Base-by-base conservation (phyloP, 2,888 invertebrate species). In the Amblyjoppa proteus region DNA sequence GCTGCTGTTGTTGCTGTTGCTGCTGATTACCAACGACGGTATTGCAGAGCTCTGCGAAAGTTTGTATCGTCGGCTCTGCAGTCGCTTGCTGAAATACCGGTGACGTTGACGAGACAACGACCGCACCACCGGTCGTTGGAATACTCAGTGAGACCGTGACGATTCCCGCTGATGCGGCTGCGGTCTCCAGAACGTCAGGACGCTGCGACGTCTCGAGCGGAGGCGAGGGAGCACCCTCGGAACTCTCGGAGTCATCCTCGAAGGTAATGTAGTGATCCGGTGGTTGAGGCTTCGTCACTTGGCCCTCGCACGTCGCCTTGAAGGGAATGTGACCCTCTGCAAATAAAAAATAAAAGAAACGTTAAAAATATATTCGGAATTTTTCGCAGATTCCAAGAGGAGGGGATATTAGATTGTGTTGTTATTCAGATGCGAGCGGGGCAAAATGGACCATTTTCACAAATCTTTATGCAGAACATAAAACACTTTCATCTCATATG, bases 291-390 rank as follows among this genome's bases (percentile, higher is more conserved):
- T 98, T 96, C 25, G 97, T 97, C 38, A 97, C 96, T 69, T 97
- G 96, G 0, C 98, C 98, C 93, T 99, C 99, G 93, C 97, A 97
- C 69, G 99, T 99, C 61, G 98, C 97, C 93, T 97, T 98, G 94
- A 99, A 99, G 74, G 97, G 97, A 90, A 99, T 97, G 87, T 97
- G 96, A 81, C 99, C 99, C 94, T 98, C 96, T 96, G 94, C 1
- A 92, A 92, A 87, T 58, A 25, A 70, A 80, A 28, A 76, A 61
- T 38, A 41, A n/a, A 73, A 41, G 9, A 68, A 25, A 34, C 7
- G 51, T 31, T 53, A 20, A 53, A 49, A 16, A 49, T 49, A 16
- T 16, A 4, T 16, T 49, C 45, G n/a, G 20, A 53, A 53, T 58
- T 25, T 58, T 58, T 58, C 41, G 41, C 9, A 1, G 41, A 41